Conservation (phyloP, 1,140 invertebrate species). For the Penaeus vannamei region DNA sequence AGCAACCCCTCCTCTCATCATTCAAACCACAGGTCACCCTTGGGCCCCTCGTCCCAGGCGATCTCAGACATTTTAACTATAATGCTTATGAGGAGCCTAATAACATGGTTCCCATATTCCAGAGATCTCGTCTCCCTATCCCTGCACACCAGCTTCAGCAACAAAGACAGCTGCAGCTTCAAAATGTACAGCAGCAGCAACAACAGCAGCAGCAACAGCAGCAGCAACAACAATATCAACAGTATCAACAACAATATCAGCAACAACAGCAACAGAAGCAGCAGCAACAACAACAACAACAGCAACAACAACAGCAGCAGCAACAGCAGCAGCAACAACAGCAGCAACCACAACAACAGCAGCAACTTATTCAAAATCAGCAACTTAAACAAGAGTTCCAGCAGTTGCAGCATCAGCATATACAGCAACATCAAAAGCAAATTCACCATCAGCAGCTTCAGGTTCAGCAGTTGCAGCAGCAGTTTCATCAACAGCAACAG, state of each 20-base stretch:
- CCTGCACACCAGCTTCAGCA: conserved; percentile 40
- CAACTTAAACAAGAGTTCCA: conserved; percentile 46
- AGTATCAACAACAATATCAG: neutral
- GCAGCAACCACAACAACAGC: conserved; percentile 40
- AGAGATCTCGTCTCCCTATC: conserved; percentile 49
- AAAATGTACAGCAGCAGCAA: conserved; percentile 11
- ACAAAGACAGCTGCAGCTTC: conserved; percentile 45
- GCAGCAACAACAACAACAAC: conserved; percentile 51
- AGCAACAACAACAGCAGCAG: conserved; percentile 38
- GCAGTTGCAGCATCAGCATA: conserved; percentile 37
- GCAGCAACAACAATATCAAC: conserved; percentile 29
- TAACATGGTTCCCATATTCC: conserved; percentile 61
- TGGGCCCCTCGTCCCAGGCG: conserved; percentile 43
- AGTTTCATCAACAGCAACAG: conserved; percentile 45
- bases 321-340: conserved; percentile 43
- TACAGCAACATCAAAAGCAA: conserved; percentile 10
- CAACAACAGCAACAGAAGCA: conserved; percentile 25
- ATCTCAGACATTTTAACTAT: conserved; percentile 62
- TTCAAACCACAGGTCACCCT: conserved; percentile 61
- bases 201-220: conserved; percentile 39
- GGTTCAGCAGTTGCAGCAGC: conserved; percentile 35
- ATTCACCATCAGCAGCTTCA: neutral
- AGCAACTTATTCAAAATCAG: conserved; percentile 50
- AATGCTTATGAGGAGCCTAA: conserved; percentile 67
- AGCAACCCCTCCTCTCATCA: conserved; percentile 62